These are phyloP conservation scores for Albula glossodonta DNA, from an alignment of 2,113 vertebrate species.

Conservation along the genomic window DNA sequence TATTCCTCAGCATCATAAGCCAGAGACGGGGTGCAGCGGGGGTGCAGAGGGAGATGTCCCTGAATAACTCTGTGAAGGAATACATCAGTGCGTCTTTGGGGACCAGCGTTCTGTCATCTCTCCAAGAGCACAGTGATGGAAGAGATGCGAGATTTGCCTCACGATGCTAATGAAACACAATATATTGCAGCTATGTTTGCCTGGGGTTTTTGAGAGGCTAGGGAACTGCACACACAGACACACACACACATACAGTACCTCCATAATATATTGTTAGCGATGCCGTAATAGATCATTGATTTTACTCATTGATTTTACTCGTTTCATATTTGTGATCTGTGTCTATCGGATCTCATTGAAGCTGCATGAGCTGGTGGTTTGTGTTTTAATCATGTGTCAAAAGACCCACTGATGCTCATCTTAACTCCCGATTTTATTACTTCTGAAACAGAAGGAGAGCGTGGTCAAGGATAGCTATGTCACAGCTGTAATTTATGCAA, in stretches of 20 bases:
- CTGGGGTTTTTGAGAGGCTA: neutral
- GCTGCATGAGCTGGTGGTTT: too few relatives aligned
- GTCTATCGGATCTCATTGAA: too few relatives aligned
- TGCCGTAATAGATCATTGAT: neutral
- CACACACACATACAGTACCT: neutral
- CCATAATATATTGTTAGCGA: neutral
- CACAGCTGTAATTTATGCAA: too few relatives aligned
- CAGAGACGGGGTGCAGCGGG: neutral
- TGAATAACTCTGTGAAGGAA: neutral
- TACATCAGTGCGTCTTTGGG: neutral
- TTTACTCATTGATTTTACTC: neutral
- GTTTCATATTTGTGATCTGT: too few relatives aligned
- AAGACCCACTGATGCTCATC: too few relatives aligned
- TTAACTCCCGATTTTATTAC: too few relatives aligned
- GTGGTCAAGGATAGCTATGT: too few relatives aligned
- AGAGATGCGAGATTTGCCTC: neutral
- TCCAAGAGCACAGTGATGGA: too few relatives aligned
- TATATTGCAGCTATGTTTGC: neutral
- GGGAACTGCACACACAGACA: neutral
- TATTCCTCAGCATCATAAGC: too few relatives aligned
- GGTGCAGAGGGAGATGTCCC: neutral
- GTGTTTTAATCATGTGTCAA: too few relatives aligned
- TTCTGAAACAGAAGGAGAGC: too few relatives aligned
- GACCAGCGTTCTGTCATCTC: neutral
- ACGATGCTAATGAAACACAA: neutral